Conservation (phyloP, 2,113 vertebrate species). For the Prietella phreatophila region DNA sequence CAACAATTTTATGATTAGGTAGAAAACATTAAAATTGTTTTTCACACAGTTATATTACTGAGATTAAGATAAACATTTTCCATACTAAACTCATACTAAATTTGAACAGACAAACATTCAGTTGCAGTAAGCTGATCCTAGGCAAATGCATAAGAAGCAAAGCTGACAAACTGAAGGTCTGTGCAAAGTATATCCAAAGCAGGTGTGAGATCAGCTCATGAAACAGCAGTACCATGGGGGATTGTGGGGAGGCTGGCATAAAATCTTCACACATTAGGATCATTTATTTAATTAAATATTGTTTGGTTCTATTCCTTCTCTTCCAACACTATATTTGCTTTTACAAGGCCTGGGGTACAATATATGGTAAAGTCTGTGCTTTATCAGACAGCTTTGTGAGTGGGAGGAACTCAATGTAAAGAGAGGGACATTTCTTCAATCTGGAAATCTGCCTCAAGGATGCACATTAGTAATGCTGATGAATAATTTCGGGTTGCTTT, state of each 20-base stretch:
- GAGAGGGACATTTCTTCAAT: constrained; percentile 49
- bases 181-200: constrained; percentile 25
- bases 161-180: constrained; percentile 24
- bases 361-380: constrained; percentile 47
- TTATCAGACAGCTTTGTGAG: constrained; percentile 51
- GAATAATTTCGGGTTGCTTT: constrained; percentile 11
- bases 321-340: constrained; percentile 54
- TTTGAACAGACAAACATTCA: constrained; percentile 59
- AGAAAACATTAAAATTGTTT: constrained; percentile 79
- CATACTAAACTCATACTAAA: constrained; percentile 72
- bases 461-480: constrained; percentile 29
- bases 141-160: constrained; percentile 36
- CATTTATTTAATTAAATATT: neutral
- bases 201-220: constrained; percentile 32
- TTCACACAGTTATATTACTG: constrained; percentile 73
- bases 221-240: constrained; percentile 33
- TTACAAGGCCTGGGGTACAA: constrained; percentile 55
- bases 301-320: neutral
- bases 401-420: constrained; percentile 49
- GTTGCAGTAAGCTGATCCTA: constrained; percentile 23
- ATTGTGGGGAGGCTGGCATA: neutral
- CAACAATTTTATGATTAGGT: constrained; percentile 71
- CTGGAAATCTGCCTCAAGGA: constrained; percentile 54
- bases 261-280: neutral
- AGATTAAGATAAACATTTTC: constrained; percentile 55